Evolutionary conservation across 2,797 vertebrate species (phyloP).

Genomic region (Morus bassanus): DNA sequence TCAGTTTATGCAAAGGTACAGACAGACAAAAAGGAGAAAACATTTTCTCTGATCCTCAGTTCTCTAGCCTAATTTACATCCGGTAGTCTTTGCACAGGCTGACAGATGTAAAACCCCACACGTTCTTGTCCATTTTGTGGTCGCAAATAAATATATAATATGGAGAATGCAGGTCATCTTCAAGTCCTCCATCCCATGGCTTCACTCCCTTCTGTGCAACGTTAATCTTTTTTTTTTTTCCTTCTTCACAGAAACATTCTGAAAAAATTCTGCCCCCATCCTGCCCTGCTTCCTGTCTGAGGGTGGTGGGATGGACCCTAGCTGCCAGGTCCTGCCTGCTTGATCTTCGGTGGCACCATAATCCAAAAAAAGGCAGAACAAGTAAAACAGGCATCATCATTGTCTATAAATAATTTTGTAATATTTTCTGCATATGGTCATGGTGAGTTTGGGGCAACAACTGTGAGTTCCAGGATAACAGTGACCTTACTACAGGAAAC

Average conservation of each 20-base stretch:
- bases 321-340: not conserved
- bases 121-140: not conserved
- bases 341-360: not conserved
- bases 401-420: not conserved
- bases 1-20: not conserved
- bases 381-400: not conserved
- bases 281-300: not conserved
- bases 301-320: not conserved
- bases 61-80: not conserved
- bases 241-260: not conserved
- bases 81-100: not conserved
- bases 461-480: not conserved
- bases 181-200: not conserved
- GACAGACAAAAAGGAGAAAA: not conserved
- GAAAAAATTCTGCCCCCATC: not conserved
- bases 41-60: not conserved
- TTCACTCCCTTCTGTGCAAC: not conserved
- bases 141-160: not conserved
- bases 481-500: not conserved
- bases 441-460: not conserved
- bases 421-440: not conserved
- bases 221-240: not conserved
- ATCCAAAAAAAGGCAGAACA: not conserved
- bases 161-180: not conserved
- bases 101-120: not conserved